Conservation (phyloP, 30 jellyfish, hydroid and myxozoan genomes). For the Phacellophora camtschatica region DNA sequence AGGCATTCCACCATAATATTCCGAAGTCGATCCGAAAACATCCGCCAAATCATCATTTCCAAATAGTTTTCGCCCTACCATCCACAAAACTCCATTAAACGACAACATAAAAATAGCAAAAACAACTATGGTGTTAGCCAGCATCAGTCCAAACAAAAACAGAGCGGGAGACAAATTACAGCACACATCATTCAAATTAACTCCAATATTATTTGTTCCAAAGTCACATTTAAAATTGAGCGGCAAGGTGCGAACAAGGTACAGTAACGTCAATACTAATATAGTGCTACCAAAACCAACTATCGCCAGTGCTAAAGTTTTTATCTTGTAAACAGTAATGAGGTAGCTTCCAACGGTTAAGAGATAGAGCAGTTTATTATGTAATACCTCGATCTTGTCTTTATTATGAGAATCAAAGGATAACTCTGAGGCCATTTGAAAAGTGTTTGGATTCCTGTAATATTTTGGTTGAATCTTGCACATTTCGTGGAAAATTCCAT, state of each 20-base stretch:
- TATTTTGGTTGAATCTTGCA: slow-evolving; percentile 60
- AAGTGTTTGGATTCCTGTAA: slow-evolving; percentile 85
- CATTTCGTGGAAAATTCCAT: slow-evolving; percentile 67
- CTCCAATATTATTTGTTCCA: slow-evolving; percentile 30
- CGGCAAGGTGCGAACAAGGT: slow-evolving; percentile 53
- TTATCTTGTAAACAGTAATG: slow-evolving; percentile 48
- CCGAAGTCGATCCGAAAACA: slow-evolving; percentile 64
- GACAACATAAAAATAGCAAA: slow-evolving; percentile 30
- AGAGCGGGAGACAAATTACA: slow-evolving; percentile 73
- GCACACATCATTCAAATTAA: slow-evolving; percentile 43
- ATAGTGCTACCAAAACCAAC: slow-evolving; percentile 52
- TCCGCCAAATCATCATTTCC: slow-evolving; percentile 46
- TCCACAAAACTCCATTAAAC: slow-evolving; percentile 75
- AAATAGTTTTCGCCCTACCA: slow-evolving; percentile 39
- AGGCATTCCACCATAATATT: slow-evolving; percentile 87
- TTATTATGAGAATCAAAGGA: slow-evolving; percentile 61
- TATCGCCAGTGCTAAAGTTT: not conserved
- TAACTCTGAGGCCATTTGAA: slow-evolving; percentile 87
- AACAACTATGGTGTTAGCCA: slow-evolving; percentile 18
- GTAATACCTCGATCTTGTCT: slow-evolving; percentile 64
- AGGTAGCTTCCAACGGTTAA: slow-evolving; percentile 75
- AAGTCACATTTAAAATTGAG: slow-evolving; percentile 56
- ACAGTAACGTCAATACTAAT: not conserved
- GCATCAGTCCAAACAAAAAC: slow-evolving; percentile 64
- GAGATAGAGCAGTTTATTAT: slow-evolving; percentile 51